Evolutionary conservation across 2,113 vertebrate species (phyloP).

Genomic region (Prionailurus bengalensis): DNA sequence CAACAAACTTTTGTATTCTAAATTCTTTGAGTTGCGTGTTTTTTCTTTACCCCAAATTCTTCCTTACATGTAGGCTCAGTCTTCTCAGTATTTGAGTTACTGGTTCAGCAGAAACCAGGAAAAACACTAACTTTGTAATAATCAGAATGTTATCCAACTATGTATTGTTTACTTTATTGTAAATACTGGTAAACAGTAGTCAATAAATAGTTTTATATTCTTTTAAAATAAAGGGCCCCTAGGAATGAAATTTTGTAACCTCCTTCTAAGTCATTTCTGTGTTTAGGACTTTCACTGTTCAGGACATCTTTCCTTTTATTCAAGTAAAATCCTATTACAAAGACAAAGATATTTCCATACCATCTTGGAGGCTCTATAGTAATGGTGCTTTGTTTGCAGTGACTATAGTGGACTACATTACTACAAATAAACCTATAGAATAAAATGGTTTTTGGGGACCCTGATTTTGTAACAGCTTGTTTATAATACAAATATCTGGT

Average conservation of each 20-base stretch:
- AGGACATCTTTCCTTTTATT: slow-evolving; percentile 59
- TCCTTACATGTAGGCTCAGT: neutral
- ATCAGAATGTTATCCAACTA: neutral
- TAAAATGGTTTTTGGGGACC: neutral
- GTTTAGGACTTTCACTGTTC: slow-evolving; percentile 50
- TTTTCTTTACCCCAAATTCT: neutral
- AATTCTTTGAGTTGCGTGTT: neutral
- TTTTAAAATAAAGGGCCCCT: slow-evolving; percentile 5
- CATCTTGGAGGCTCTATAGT: neutral
- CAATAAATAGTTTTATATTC: neutral
- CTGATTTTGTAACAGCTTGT: slow-evolving; percentile 39
- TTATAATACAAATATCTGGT: slow-evolving; percentile 45
- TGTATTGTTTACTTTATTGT: neutral
- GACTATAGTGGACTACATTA: slow-evolving; percentile 20
- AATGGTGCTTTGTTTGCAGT: slow-evolving; percentile 35
- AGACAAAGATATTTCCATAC: slow-evolving; percentile 34
- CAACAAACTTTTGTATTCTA: neutral
- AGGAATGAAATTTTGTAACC: slow-evolving; percentile 59
- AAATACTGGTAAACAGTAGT: neutral
- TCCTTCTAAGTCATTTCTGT: slow-evolving; percentile 67
- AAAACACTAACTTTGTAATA: neutral
- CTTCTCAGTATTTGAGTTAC: neutral
- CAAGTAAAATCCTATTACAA: slow-evolving; percentile 64
- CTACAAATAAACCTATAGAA: slow-evolving; percentile 52
- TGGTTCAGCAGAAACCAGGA: neutral